Conservation (phyloP, 2,888 invertebrate species). For the Chrysodeixis includens region DNA sequence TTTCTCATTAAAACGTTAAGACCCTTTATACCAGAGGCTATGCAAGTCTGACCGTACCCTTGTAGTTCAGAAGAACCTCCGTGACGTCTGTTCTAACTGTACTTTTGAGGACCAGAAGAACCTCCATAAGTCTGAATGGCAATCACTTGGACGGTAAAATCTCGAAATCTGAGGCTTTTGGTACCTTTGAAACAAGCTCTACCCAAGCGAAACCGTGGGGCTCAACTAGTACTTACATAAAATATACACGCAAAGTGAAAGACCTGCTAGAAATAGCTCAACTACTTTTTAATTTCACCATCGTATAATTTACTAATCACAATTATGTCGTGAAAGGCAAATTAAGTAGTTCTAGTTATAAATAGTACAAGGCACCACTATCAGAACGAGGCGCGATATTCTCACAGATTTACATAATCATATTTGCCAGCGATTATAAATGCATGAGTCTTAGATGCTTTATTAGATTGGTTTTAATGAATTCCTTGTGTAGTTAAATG, state of each 20-base stretch:
- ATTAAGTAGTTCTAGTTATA: background rate
- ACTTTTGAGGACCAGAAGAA: too few species aligned
- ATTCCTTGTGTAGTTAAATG: slow-evolving; percentile 5
- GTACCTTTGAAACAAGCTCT: too few species aligned
- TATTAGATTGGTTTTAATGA: slow-evolving; percentile 24
- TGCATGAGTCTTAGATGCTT: slow-evolving; percentile 39
- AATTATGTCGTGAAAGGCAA: background rate
- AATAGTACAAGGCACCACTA: slow-evolving; percentile 26
- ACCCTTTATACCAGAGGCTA: too few species aligned
- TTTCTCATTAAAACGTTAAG: too few species aligned
- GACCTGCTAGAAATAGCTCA: background rate
- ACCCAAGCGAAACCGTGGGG: too few species aligned
- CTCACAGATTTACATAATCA: slow-evolving; percentile 45
- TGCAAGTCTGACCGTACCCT: too few species aligned
- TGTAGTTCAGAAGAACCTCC: too few species aligned
- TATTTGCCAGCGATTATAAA: slow-evolving; percentile 48
- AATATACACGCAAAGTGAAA: background rate
- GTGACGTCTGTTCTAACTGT: too few species aligned
- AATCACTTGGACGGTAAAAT: too few species aligned
- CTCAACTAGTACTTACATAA: too few species aligned
- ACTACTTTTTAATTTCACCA: background rate
- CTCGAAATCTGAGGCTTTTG: too few species aligned
- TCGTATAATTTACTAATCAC: background rate
- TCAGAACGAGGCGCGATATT: slow-evolving; percentile 20
- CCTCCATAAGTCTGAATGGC: too few species aligned